Evolutionary conservation across 2,113 vertebrate species (phyloP).

Genomic region (Etheostoma cragini): DNA sequence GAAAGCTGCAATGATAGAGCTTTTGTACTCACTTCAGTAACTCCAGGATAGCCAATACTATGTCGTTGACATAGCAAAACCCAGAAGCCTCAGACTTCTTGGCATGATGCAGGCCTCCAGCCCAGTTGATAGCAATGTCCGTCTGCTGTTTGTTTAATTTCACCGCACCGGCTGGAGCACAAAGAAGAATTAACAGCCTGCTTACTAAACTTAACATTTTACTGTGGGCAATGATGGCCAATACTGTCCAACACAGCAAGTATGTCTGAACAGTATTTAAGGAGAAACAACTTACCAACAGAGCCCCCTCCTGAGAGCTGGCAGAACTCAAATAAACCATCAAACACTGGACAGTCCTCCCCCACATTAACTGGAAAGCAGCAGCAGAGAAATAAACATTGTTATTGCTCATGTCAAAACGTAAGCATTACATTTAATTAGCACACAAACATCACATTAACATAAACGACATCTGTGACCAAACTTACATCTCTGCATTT

Average conservation of each 20-base stretch:
- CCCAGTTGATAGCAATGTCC: constrained; percentile 99
- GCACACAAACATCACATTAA: not conserved
- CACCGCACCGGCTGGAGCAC: constrained; percentile 91
- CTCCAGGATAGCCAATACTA: constrained; percentile 97
- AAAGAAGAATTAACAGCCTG: constrained; percentile 32
- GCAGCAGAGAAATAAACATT: not conserved
- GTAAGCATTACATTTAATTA: not conserved
- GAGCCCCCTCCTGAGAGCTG: constrained; percentile 97
- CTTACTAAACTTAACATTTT: constrained; percentile 14
- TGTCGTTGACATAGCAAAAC: constrained; percentile 99
- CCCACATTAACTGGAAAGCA: constrained; percentile 93
- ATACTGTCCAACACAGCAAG: not conserved
- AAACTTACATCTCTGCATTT: constrained; percentile 98
- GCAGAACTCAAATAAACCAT: constrained; percentile 98
- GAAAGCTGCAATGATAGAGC: not conserved
- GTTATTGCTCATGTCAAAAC: not conserved
- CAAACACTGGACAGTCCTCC: constrained; percentile 98
- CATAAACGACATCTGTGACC: not conserved
- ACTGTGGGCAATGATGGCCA: not conserved
- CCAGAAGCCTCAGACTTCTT: constrained; percentile 99
- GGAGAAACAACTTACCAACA: constrained; percentile 87
- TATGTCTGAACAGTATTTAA: not conserved
- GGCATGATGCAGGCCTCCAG: constrained; percentile 96
- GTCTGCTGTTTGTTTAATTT: constrained; percentile 99
- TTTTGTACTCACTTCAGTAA: constrained; percentile 90